phyloP scores from a whole-genome alignment of 1,140 invertebrate species.

The Drosophila micromelanica region DNA sequence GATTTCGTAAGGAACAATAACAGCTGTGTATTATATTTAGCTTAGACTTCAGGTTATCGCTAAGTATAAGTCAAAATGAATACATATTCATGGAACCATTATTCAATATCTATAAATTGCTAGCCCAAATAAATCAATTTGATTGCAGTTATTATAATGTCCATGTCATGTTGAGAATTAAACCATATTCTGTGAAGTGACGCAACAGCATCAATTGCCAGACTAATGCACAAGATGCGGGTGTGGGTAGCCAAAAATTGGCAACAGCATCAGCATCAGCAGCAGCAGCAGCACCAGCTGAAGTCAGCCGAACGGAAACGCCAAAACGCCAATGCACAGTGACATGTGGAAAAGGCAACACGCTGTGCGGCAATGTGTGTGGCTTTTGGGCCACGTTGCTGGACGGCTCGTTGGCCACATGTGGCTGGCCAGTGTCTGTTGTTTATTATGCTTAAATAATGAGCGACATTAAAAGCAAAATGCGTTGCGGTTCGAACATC shows the following conservation, averaged over 20 bases:
- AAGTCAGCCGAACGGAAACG: slow-evolving; percentile 36
- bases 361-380: slow-evolving; percentile 56
- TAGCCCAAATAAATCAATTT: no score
- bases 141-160: slow-evolving; percentile 2
- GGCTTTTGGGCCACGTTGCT: slow-evolving; percentile 24
- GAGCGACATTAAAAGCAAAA: slow-evolving; percentile 56
- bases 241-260: slow-evolving; percentile 19
- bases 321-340: slow-evolving; percentile 24
- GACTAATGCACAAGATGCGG: slow-evolving; percentile 23
- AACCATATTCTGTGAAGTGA: slow-evolving; percentile 7
- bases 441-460: slow-evolving; percentile 68
- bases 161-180: slow-evolving; percentile 16
- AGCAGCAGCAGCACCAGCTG: slow-evolving; percentile 7
- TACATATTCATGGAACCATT: no score
- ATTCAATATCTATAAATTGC: no score
- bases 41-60: no score
- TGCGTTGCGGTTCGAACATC: slow-evolving; percentile 37
- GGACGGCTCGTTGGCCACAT: slow-evolving; percentile 14
- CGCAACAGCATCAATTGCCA: slow-evolving; percentile 7
- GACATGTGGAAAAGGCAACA: slow-evolving; percentile 33
- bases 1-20: no score
- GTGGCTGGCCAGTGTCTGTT: slow-evolving; percentile 17
- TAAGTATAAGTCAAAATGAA: no score
- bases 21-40: no score
- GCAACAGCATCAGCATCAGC: slow-evolving; percentile 1